A percentile compares a stretch with the other conserved stretches of the same genome.
phyloP scores from a whole-genome alignment of 2,888 invertebrate species.

The Macroteleia sp. region DNA sequence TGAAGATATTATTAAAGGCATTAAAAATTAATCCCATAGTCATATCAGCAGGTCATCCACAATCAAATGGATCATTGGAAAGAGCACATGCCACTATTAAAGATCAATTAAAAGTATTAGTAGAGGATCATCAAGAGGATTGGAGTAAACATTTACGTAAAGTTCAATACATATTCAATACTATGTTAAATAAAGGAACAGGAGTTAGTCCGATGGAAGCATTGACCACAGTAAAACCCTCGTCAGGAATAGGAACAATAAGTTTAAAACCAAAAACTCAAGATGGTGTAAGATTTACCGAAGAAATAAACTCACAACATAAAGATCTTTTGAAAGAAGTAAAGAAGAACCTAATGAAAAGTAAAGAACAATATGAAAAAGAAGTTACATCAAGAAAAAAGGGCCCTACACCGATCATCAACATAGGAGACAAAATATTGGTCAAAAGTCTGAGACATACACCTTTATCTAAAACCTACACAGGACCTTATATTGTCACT shows the following conservation, averaged over 20 bases:
- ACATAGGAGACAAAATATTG: constrained; percentile 5
- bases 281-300: neutral
- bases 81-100: no score
- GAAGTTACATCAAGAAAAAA: neutral
- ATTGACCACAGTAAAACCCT: no score
- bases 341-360: no score
- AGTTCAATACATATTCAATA: constrained; percentile 8
- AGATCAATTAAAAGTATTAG: neutral
- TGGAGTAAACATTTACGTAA: neutral
- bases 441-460: constrained; percentile 4
- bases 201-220: no score
- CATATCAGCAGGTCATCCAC: constrained; percentile 9
- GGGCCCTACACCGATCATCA: constrained; percentile 6
- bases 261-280: neutral
- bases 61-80: constrained; percentile 2
- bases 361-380: no score
- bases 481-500: constrained; percentile 1
- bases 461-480: constrained; percentile 2
- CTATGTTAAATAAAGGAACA: neutral
- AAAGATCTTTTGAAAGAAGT: constrained; percentile 4
- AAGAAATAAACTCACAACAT: neutral
- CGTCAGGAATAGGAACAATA: no score
- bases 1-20: constrained; percentile 1
- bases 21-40: neutral
- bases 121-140: neutral